Evolutionary conservation across 2,888 invertebrate species (phyloP).

Genomic region (Platycheirus albimanus): DNA sequence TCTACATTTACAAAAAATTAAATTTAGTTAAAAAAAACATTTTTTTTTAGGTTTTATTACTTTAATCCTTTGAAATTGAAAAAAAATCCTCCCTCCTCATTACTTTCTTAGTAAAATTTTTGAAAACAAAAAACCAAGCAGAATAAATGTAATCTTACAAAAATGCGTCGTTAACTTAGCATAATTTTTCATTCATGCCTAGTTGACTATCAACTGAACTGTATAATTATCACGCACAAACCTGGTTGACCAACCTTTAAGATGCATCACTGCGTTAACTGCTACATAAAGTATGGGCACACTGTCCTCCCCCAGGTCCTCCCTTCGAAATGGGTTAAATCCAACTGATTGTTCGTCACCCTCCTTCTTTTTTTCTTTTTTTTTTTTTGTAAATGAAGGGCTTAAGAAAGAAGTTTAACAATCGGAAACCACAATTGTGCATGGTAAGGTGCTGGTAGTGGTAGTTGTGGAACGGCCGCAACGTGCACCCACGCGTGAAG

Average conservation of each 20-base stretch:
- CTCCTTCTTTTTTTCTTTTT: conserved; percentile 20
- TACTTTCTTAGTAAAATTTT: neutral
- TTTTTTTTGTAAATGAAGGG: conserved; percentile 9
- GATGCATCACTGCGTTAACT: conserved; percentile 67
- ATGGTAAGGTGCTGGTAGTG: conserved; percentile 35
- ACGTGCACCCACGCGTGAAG: conserved; percentile 66
- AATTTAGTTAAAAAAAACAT: too few relatives aligned
- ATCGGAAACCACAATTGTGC: conserved; percentile 48
- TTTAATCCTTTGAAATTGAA: conserved; percentile 26
- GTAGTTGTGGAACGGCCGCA: too few relatives aligned
- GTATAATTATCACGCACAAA: conserved; percentile 73
- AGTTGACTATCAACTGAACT: conserved; percentile 72
- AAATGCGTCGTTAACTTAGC: conserved; percentile 68
- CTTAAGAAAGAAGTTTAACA: conserved; percentile 46
- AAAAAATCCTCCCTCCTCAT: conserved; percentile 13
- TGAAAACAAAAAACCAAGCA: conserved; percentile 7
- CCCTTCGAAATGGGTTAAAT: conserved; percentile 54
- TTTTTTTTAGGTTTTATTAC: too few relatives aligned
- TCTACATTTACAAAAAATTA: too few relatives aligned
- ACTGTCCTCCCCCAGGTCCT: conserved; percentile 20
- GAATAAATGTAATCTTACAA: conserved; percentile 22
- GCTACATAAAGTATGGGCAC: conserved; percentile 11
- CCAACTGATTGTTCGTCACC: conserved; percentile 59
- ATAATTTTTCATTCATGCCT: conserved; percentile 73
- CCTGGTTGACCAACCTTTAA: conserved; percentile 72